Evolutionary conservation across 2,797 vertebrate genomes (phyloP).

Genomic region (Odontamblyopus rebecca): DNA sequence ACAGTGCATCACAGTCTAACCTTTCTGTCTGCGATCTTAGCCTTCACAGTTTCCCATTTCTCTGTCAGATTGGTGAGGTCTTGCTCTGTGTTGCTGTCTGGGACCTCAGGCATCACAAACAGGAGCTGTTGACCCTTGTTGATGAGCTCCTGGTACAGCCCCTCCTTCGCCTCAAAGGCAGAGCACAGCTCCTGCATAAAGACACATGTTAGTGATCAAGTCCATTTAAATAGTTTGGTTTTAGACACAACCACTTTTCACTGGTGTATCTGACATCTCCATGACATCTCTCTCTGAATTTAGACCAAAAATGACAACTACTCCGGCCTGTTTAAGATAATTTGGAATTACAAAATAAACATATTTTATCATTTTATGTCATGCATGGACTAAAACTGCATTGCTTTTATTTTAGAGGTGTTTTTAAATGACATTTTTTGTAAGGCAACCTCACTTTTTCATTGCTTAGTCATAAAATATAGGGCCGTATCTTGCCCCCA

Average conservation of each 20-base stretch:
- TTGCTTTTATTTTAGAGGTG: no score
- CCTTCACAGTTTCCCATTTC: constrained; percentile 91
- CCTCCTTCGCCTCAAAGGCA: constrained; percentile 88
- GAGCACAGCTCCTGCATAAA: constrained; percentile 89
- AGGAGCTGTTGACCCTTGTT: constrained; percentile 89
- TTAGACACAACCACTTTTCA: neutral
- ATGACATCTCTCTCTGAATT: constrained; percentile 27
- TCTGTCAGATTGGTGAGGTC: constrained; percentile 92
- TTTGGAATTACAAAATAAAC: no score
- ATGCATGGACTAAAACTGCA: no score
- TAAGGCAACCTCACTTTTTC: no score
- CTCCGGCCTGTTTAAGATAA: no score
- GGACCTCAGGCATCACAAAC: constrained; percentile 79
- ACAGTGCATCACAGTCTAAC: constrained; percentile 60
- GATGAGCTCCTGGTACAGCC: constrained; percentile 84
- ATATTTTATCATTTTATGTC: no score
- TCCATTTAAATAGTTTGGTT: neutral
- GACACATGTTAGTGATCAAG: constrained; percentile 10
- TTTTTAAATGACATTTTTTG: no score
- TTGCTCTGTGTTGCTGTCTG: constrained; percentile 90
- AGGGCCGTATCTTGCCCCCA: no score
- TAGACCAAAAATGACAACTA: constrained; percentile 38
- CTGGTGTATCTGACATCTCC: neutral
- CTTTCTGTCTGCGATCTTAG: constrained; percentile 91
- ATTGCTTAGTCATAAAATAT: no score